Evolutionary conservation across 2,113 vertebrate species (phyloP).

Genomic region (Sylvietta virens): DNA sequence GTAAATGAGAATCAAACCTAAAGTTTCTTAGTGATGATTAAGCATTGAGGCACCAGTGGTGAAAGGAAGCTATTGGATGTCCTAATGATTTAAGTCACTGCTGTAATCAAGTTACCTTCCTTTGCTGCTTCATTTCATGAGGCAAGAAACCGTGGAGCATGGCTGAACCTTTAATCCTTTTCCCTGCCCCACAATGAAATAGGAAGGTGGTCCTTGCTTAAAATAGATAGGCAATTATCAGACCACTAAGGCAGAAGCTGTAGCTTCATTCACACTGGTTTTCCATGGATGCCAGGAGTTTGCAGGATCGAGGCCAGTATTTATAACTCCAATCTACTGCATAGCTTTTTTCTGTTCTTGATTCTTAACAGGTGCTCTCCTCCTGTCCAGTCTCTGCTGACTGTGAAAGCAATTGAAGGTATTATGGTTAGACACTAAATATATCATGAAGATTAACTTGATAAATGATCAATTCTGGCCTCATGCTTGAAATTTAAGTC

Average conservation of each 20-base stretch:
- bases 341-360: background rate
- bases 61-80: background rate
- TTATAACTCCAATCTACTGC: background rate
- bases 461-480: constrained; percentile 39
- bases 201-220: background rate
- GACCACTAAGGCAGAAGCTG: background rate
- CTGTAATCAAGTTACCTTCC: background rate
- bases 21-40: background rate
- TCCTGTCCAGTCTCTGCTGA: background rate
- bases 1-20: background rate
- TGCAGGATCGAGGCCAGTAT: background rate
- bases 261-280: background rate
- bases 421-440: constrained; percentile 35
- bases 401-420: constrained; percentile 34
- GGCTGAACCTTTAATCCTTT: background rate
- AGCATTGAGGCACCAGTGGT: background rate
- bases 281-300: background rate
- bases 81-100: background rate
- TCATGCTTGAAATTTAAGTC: constrained; percentile 42
- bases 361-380: constrained; percentile 49
- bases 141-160: background rate
- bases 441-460: constrained; percentile 45
- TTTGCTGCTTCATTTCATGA: background rate
- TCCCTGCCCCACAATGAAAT: background rate
- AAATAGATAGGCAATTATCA: background rate